Evolutionary conservation across 35 echinoderm and acorn worm species (phyloP).

Genomic region (Stichopus chloronotus): DNA sequence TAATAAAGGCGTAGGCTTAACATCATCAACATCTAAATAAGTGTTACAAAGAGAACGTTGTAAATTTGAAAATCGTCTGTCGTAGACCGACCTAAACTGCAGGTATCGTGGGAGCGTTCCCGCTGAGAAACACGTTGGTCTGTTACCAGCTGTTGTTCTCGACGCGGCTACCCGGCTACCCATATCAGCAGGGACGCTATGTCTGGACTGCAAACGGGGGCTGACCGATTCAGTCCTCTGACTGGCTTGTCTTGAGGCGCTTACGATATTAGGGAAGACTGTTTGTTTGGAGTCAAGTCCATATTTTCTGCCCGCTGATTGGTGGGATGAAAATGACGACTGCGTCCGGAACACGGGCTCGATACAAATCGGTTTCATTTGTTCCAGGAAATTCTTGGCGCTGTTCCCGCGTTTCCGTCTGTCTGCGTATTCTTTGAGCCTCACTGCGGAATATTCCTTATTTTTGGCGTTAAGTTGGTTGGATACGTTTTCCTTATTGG

Average conservation of each 20-base stretch:
- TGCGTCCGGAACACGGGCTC: constrained; percentile 77
- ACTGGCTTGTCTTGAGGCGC: constrained; percentile 12
- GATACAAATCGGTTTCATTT: constrained; percentile 79
- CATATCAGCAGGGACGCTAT: constrained; percentile 26
- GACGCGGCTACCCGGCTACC: not conserved
- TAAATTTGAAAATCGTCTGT: constrained; percentile 74
- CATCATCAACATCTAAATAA: constrained; percentile 30
- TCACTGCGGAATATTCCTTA: constrained; percentile 59
- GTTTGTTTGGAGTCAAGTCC: not conserved
- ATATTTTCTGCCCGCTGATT: not conserved
- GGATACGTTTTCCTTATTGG: constrained; percentile 59
- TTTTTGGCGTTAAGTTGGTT: constrained; percentile 56
- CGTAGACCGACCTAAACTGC: constrained; percentile 81
- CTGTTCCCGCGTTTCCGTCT: constrained; percentile 50
- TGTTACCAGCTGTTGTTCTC: not conserved
- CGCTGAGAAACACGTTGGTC: constrained; percentile 47
- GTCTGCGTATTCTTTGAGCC: constrained; percentile 69
- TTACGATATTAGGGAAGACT: constrained; percentile 35
- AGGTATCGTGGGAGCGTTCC: constrained; percentile 65
- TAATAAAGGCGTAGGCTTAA: not conserved
- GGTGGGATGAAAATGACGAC: constrained; percentile 33
- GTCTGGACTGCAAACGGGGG: not conserved
- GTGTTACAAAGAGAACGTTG: constrained; percentile 57
- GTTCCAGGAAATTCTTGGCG: constrained; percentile 43
- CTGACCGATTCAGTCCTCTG: too few relatives aligned